Percentiles rank a stretch among this genome's conserved stretches.
These are phyloP conservation scores for Manis crassicaudata DNA, from an alignment of 2,797 vertebrate species.

Conservation along the genomic window DNA sequence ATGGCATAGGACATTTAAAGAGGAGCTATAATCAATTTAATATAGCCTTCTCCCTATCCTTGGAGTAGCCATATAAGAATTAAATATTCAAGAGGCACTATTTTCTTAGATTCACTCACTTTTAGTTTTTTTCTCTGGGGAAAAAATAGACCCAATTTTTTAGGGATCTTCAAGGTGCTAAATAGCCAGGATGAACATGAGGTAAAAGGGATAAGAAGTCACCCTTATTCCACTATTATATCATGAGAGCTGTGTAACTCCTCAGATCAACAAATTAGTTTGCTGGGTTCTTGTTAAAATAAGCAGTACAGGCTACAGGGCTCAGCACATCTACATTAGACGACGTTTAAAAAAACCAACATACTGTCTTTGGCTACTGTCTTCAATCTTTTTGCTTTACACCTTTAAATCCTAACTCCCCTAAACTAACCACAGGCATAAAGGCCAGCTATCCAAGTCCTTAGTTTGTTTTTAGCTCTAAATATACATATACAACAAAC, in stretches of 20 bases:
- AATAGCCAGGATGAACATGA: slow-evolving; percentile 53
- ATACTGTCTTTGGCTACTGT: slow-evolving; percentile 34
- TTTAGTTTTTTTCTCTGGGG: neutral
- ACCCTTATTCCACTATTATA: neutral
- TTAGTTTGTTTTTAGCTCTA: neutral
- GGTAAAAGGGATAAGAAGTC: slow-evolving; percentile 56
- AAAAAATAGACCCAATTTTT: slow-evolving; percentile 10
- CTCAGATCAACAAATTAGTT: slow-evolving; percentile 56
- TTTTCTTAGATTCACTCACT: slow-evolving; percentile 33
- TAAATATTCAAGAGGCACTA: slow-evolving; percentile 55
- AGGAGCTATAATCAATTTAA: slow-evolving; percentile 56
- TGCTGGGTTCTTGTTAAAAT: slow-evolving; percentile 36
- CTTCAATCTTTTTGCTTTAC: slow-evolving; percentile 45
- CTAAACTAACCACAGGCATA: slow-evolving; percentile 4
- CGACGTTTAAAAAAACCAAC: neutral
- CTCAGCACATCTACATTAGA: neutral
- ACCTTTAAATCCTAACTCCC: slow-evolving; percentile 51
- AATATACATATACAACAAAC: neutral
- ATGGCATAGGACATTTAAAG: slow-evolving; percentile 29
- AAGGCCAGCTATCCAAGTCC: slow-evolving; percentile 48
- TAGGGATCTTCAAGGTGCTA: slow-evolving; percentile 33
- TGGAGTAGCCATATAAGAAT: slow-evolving; percentile 59
- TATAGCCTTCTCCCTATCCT: slow-evolving; percentile 21
- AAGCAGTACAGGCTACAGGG: neutral
- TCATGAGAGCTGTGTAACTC: slow-evolving; percentile 6